Evolutionary conservation across 2,113 vertebrate genomes (phyloP).

Genomic region (Sebastes schlegelii): DNA sequence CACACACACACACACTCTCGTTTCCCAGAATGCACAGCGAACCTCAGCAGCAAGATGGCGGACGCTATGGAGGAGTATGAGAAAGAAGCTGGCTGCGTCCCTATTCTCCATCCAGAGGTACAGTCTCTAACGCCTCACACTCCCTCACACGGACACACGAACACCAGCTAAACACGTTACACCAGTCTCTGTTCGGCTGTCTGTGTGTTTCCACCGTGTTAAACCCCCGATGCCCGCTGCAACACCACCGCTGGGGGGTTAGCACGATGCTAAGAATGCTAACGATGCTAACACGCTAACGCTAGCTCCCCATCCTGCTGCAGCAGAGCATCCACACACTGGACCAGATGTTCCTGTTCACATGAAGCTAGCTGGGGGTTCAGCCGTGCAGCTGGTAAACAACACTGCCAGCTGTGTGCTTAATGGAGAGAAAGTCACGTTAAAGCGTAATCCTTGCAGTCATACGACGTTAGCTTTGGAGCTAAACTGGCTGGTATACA

Average conservation of each 20-base stretch:
- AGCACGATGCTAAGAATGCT: constrained; percentile 72
- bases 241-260: constrained; percentile 59
- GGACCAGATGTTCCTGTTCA: constrained; percentile 40
- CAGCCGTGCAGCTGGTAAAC: background rate
- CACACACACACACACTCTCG: constrained; percentile 41
- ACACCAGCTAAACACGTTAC: background rate
- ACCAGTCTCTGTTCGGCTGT: accelerated
- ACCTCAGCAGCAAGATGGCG: constrained; percentile 94
- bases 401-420: background rate
- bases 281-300: constrained; percentile 59
- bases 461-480: constrained; percentile 56
- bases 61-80: constrained; percentile 95
- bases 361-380: background rate
- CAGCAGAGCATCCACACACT: constrained; percentile 46
- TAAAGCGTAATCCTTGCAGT: constrained; percentile 32
- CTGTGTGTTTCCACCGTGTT: constrained; percentile 1
- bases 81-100: constrained; percentile 94
- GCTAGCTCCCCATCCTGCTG: constrained; percentile 56
- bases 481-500: constrained; percentile 34
- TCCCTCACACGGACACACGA: background rate
- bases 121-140: constrained; percentile 8
- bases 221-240: constrained; percentile 66
- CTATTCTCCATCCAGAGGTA: constrained; percentile 96
- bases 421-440: background rate
- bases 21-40: constrained; percentile 92